Base-by-base conservation (phyloP, 2,113 vertebrate genomes). In the Alectura lathami region DNA sequence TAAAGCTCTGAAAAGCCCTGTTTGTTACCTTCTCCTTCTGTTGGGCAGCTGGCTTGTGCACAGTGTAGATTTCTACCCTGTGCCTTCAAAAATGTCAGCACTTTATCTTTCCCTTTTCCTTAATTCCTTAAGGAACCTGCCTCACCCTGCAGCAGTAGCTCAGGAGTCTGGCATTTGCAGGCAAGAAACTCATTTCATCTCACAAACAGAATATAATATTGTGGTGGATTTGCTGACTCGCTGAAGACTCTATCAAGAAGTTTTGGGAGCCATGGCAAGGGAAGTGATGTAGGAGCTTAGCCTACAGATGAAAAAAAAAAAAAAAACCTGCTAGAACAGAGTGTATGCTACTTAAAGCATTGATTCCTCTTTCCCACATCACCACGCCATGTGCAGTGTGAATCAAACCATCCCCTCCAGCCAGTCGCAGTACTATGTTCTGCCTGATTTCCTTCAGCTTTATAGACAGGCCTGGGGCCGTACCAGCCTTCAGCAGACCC, bases 311-410 rank as follows among this genome's bases (percentile, higher is more conserved):
- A 23, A 83, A 73, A 79, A 51, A 43, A 67, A 73, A 94, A 29
- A 23, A 83, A 73, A 79, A 51, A 34, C 29, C 24, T 60, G 6
- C 23, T n/a, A 38, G 34, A 79, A 29, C 10, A 60, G 18, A 45
- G 5, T 3, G 2, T 30, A 24, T 21, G 7, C 12, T 72, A 5
- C 53, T 54, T 20, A 42, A 63, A 83, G 16, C 14, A 75, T 34
- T 59, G 79, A 63, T 36, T 54, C 17, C 24, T 42, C 26, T 40
- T 83, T 86, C 51, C 24, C 14, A 64, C 8, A 45, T 24, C 6
- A 15, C 6, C 22, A 8, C 0, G 1, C 21, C 7, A 8, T n/a
- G 30, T 53, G 13, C 17, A 40, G 11, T 4, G 21, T n/a, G 14
- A 30, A 22, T 76, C 26, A 59, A 53, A 72, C 70, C 3, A 6